A percentile compares a stretch with the other conserved stretches of the same genome.
Conservation (phyloP, 1,140 invertebrate species). For the Macrotrachela quadricornifera region DNA sequence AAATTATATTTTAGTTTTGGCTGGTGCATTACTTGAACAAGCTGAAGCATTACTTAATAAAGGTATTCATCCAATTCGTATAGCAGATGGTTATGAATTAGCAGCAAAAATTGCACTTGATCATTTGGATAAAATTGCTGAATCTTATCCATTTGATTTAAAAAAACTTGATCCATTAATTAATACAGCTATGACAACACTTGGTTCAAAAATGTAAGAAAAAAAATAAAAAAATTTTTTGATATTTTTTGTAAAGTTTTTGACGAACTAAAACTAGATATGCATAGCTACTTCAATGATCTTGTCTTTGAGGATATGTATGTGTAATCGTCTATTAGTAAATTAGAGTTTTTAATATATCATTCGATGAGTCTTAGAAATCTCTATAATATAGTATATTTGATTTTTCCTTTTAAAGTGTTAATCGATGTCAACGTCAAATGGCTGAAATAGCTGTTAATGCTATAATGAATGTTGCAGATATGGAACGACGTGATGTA, state of each 20-base stretch:
- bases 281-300: no score
- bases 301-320: no score
- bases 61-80: slow-evolving; percentile 93
- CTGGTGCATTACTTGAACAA: slow-evolving; percentile 79
- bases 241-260: no score
- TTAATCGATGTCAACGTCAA: slow-evolving; percentile 51
- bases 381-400: no score
- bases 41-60: slow-evolving; percentile 74
- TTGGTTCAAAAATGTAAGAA: slow-evolving; percentile 86
- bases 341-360: no score
- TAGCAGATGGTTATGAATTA: slow-evolving; percentile 94
- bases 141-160: slow-evolving; percentile 60
- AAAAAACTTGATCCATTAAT: slow-evolving; percentile 67
- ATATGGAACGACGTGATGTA: slow-evolving; percentile 76
- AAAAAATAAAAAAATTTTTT: not conserved
- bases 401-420: no score
- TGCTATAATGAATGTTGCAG: slow-evolving; percentile 75
- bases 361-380: no score
- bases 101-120: slow-evolving; percentile 70
- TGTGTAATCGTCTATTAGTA: no score
- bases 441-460: slow-evolving; percentile 98
- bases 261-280: no score
- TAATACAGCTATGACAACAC: slow-evolving; percentile 84
- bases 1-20: slow-evolving; percentile 36
- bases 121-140: slow-evolving; percentile 65